These are phyloP conservation scores for Spea multiplicata DNA, from an alignment of 2,113 vertebrate species.

Conservation along the genomic window DNA sequence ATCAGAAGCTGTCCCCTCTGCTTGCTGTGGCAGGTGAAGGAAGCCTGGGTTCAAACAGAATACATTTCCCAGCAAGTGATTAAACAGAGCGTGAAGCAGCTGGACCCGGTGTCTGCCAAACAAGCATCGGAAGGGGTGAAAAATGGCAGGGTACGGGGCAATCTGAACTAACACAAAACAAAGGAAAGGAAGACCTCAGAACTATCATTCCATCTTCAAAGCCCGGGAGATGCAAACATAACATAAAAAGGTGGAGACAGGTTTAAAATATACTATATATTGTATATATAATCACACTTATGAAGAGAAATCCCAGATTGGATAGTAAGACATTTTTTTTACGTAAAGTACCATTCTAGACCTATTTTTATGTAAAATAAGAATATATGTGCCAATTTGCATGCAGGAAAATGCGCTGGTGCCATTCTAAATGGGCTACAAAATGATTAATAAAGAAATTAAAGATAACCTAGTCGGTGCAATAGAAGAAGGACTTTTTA, in stretches of 20 bases:
- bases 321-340: too few relatives aligned
- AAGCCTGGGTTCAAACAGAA: conserved; percentile 34
- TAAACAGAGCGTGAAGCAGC: conserved; percentile 37
- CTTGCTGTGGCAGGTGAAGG: conserved; percentile 25
- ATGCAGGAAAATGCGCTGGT: too few relatives aligned
- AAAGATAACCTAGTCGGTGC: too few relatives aligned
- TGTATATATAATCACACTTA: neutral
- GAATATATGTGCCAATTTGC: too few relatives aligned
- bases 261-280: conserved; percentile 6
- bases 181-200: conserved; percentile 21
- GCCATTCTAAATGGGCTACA: too few relatives aligned
- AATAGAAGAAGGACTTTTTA: too few relatives aligned
- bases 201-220: conserved; percentile 37
- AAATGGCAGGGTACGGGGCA: conserved; percentile 31
- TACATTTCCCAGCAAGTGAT: conserved; percentile 39
- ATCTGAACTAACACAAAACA: conserved; percentile 18
- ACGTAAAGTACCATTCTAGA: too few relatives aligned
- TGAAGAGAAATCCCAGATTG: neutral
- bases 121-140: conserved; percentile 30
- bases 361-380: too few relatives aligned
- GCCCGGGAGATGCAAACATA: conserved; percentile 5
- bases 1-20: neutral
- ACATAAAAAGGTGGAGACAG: neutral
- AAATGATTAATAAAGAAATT: too few relatives aligned
- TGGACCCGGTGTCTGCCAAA: conserved; percentile 32